A percentile compares a stretch with the other conserved stretches of the same genome.
Evolutionary conservation across 2,797 vertebrate species (phyloP).

Genomic region (Acrossocheilus fasciatus): DNA sequence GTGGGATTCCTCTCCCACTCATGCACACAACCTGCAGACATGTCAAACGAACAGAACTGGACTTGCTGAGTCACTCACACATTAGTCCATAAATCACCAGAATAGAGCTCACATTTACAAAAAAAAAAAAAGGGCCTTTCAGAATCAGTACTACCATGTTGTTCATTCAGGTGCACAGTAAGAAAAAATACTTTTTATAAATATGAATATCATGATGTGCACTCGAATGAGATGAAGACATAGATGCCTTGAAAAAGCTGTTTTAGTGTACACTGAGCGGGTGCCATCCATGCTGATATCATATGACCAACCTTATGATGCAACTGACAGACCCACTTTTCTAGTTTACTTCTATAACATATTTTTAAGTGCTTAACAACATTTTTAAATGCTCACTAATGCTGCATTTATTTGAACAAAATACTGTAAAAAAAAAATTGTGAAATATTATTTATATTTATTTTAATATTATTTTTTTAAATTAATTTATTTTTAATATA

Average conservation of each 20-base stretch:
- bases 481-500: neutral
- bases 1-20: slow-evolving; percentile 45
- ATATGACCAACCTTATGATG: neutral
- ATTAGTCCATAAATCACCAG: slow-evolving; percentile 2
- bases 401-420: neutral
- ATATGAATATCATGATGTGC: neutral
- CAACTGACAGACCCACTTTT: neutral
- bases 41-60: slow-evolving; percentile 38
- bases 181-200: neutral
- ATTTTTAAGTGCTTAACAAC: neutral
- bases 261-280: neutral
- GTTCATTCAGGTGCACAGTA: neutral
- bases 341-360: neutral
- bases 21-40: slow-evolving; percentile 52
- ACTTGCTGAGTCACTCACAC: slow-evolving; percentile 40
- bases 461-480: neutral
- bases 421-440: neutral
- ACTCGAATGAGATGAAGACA: neutral
- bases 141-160: slow-evolving; percentile 3
- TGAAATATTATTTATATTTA: no score
- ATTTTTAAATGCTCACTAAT: neutral
- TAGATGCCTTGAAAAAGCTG: neutral
- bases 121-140: neutral
- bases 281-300: neutral
- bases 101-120: neutral